Evolutionary conservation across 2,113 vertebrate species (phyloP), one percentile per base, ranked within the genome.

Genomic region (Campylomormyrus tamandua): DNA sequence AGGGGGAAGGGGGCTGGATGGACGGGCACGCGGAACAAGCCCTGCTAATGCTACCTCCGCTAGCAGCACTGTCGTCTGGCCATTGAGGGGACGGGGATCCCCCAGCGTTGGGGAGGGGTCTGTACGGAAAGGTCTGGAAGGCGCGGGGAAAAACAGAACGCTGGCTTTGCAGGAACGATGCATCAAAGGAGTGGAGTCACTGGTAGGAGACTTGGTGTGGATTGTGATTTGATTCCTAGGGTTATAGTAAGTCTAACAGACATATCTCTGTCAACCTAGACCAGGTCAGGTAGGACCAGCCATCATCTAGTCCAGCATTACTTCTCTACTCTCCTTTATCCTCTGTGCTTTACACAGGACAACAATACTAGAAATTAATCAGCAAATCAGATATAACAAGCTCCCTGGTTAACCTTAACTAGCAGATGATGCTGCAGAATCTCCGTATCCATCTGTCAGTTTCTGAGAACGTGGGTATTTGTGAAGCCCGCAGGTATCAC

Each of bases 11-110:
- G 21, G 87, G 8, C 3, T 11, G 31, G 31, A 84, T 70, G 90
- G 77, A 91, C 90, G 90, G 91, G 31, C 3, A 89, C 58, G 90
- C 90, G 74, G 92, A 92, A 92, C 89, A 74, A 90, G 90, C 92
- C 90, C 91, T 91, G 92, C 92, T 93, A 45, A 39, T 83, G 31
- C 77, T 83, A 83, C 5, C 39, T 42, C 13, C 10, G 90, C 85
- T 87, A 90, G 89, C 90, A 53, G 86, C 62, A 53, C 49, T 66
- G 84, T n/a, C 2, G 83, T 24, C 94, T 91, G 90, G 58, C 90
- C 89, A 58, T 15, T 87, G 89, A n/a, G 31, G 27, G 80, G 89
- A 77, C 15, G 53, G 89, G 89, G 87, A 87, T 83, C 62, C 62
- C 35, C 87, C 46, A 58, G 90, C 86, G 83, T n/a, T 21, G 45